Evolutionary conservation across 2,888 invertebrate species (phyloP), one percentile per base, ranked within the genome.

Genomic region (Plutella xylostella): DNA sequence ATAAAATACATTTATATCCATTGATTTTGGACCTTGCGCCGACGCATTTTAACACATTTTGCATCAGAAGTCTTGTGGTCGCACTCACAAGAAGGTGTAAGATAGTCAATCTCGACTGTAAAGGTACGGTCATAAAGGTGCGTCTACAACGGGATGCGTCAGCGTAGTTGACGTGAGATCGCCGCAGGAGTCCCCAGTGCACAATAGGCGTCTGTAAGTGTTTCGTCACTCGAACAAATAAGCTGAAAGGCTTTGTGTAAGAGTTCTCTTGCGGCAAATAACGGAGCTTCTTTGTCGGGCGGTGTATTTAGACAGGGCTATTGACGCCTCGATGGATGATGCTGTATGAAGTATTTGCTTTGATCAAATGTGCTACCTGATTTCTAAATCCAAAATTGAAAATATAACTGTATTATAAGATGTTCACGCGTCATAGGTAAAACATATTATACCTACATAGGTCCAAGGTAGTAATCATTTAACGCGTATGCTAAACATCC

Each of bases 311-410:
- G 62, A 71, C 69, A 70, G 58, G 56, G 63, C 63, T 59, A 65
- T 66, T 72, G 65, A 73, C 69, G 70, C 66, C 64, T 68, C 67
- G 65, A 69, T 72, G 72, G 72, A 72, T 71, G 65, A 69, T 55
- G 53, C 51, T 14, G 12, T 12, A 9, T 33, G 3, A 6, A 3
- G 12, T 33, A 31, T n/a, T 31, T n/a, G 11, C n/a, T n/a, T n/a
- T n/a, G n/a, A n/a, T n/a, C n/a, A n/a, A n/a, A 14, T 33, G 22
- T 5, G 22, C 9, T 9, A 22, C 6, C 5, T 22, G 22, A 22
- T 22, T 5, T 22, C 9, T 22, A 5, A 22, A 22, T 22, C 22
- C 6, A 6, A 5, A 22, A 9, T 22, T 9, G 9, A 9, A 6
- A 22, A 22, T 22, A 22, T 5, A 6, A 22, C 22, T 22, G 22